Base-by-base conservation (phyloP, 1,140 invertebrate species). In the Cephus cinctus region DNA sequence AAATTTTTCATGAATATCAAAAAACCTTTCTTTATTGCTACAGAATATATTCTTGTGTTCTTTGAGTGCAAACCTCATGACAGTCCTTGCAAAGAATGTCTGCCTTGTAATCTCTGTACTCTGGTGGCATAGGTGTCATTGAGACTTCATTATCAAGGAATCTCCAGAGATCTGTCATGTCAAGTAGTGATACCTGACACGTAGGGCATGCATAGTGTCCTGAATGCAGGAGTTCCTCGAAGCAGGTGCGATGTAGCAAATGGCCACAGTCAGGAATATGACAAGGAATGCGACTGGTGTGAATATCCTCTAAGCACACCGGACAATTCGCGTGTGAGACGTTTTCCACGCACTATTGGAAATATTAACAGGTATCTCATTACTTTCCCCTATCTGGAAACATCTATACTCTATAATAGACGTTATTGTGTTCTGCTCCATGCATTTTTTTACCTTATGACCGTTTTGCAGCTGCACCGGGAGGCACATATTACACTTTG, bases 61-160 rank as follows among this genome's bases (percentile, higher is more conserved):
- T 14, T 34, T 25, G 20, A 48, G 30, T 36, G 23, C 15, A 14
- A 36, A 90, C 89, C 81, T 91, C 85, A 64, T 92, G 89, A 75
- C 91, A 94, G 77, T 94, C 91, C 69, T 89, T 90, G 75, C 91
- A 94, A 2, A 92, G 78, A 63, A 93, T 91, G 27, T 86, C 83
- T 21, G 88, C 84, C 54, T 85, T 83, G 60, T 85, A 85, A 67
- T 90, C 83, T 11, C 82, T 83, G 57, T 91, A 92, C 59, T 92
- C 88, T 1, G 81, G 77, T 0, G 90, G 89, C 86, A 94, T 90
- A 1, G 88, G 87, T 11, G 89, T 90, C 19, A 84, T 79, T 1
- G 79, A 81, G 8, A 92, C 84, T 73, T 93, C 89, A 9, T 83
- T 83, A 71, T 94, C 90, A 51, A 92, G 72, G 65, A 86, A 86